Percentiles rank a stretch among this genome's conserved stretches.
Evolutionary conservation across 2,113 vertebrate species (phyloP).

Genomic region (Heliornis fulica): DNA sequence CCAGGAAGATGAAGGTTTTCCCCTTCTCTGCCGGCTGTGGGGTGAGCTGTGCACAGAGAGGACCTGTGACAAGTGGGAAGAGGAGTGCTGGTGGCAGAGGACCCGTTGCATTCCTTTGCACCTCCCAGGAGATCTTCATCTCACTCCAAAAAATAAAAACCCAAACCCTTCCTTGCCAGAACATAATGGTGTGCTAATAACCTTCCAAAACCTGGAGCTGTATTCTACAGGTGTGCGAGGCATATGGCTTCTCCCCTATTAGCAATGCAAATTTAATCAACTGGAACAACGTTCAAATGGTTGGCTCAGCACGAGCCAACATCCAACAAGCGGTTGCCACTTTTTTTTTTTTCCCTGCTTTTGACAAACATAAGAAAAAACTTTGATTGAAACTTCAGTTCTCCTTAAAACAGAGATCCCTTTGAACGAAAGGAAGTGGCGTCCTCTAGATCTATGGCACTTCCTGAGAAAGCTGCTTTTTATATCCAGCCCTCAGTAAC

Average conservation of each 20-base stretch:
- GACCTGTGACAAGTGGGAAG: neutral
- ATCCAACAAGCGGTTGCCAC: constrained; percentile 24
- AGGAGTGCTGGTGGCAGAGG: neutral
- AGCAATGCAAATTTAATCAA: constrained; percentile 70
- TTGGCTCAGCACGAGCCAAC: constrained; percentile 27
- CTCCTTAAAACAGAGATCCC: neutral
- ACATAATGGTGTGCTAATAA: constrained; percentile 2
- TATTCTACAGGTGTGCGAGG: constrained; percentile 43
- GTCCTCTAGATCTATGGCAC: neutral
- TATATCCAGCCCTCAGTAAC: neutral
- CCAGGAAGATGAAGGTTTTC: neutral
- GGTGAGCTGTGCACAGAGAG: neutral
- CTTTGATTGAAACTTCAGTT: constrained; percentile 43
- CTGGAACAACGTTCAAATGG: constrained; percentile 38
- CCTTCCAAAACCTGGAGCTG: neutral
- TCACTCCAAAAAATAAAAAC: accelerated
- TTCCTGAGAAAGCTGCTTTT: neutral
- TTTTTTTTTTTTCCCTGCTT: neutral
- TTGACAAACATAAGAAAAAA: constrained; percentile 16
- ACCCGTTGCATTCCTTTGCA: neutral
- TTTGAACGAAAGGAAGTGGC: neutral
- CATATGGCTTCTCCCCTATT: constrained; percentile 47
- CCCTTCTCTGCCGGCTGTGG: neutral
- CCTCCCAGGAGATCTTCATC: neutral
- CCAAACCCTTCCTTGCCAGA: neutral